Evolutionary conservation across 2,113 vertebrate species (phyloP).

Genomic region (Helogale parvula): DNA sequence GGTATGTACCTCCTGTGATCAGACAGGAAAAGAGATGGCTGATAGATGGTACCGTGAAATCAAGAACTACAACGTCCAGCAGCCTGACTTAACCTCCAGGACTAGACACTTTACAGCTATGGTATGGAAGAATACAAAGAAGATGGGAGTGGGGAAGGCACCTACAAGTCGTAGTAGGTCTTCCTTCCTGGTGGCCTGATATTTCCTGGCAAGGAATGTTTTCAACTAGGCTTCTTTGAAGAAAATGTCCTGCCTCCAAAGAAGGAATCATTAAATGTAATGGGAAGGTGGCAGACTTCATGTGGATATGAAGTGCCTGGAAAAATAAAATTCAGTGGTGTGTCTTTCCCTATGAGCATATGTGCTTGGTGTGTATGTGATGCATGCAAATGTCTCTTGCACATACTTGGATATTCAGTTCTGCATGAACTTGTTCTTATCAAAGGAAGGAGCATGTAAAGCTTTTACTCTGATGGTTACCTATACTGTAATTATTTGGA

Average conservation of each 20-base stretch:
- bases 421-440: not conserved
- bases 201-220: conserved; percentile 96
- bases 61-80: conserved; percentile 96
- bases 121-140: conserved; percentile 96
- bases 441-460: not conserved
- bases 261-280: conserved; percentile 80
- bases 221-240: conserved; percentile 96
- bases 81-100: conserved; percentile 95
- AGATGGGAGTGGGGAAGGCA: conserved; percentile 95
- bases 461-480: not conserved
- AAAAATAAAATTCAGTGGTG: not conserved
- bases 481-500: conserved; percentile 43
- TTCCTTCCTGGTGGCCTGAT: conserved; percentile 97
- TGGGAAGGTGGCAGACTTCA: conserved; percentile 57
- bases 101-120: conserved; percentile 98
- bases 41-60: conserved; percentile 98
- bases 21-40: conserved; percentile 94
- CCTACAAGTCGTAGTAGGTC: conserved; percentile 92
- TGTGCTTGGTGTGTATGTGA: not conserved
- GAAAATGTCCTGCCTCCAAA: conserved; percentile 94
- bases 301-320: conserved; percentile 49
- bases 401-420: not conserved
- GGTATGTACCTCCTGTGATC: conserved; percentile 97
- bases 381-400: not conserved
- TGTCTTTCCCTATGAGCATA: not conserved